Conservation (phyloP, 1,140 invertebrate genomes). For the fruit fly (Drosophila melanogaster) region Release_6_plus_ISO1_MT NT_033777.3:15974001-15974500, state of each 20-base stretch:
- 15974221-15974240: conserved; percentile 51
- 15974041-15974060: conserved; percentile 19
- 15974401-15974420: too few relatives aligned
- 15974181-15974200: conserved; percentile 41
- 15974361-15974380: too few relatives aligned
- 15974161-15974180: conserved; percentile 62
- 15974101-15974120: conserved; percentile 13
- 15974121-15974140: conserved; percentile 45
- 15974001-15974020: conserved; percentile 38
- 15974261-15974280: conserved; percentile 32
- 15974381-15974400: too few relatives aligned
- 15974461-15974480: too few relatives aligned
- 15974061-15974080: conserved; percentile 19
- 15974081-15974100: conserved; percentile 17
- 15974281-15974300: conserved; percentile 55
- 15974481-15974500: too few relatives aligned
- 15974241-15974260: conserved; percentile 48
- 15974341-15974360: too few relatives aligned
- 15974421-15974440: too few relatives aligned
- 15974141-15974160: conserved; percentile 46
- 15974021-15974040: not conserved
- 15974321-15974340: not conserved
- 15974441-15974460: too few relatives aligned
- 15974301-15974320: conserved; percentile 3
- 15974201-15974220: conserved; percentile 45